Base-by-base conservation (phyloP, 2,113 vertebrate genomes). In the Bambusicola thoracicus region DNA sequence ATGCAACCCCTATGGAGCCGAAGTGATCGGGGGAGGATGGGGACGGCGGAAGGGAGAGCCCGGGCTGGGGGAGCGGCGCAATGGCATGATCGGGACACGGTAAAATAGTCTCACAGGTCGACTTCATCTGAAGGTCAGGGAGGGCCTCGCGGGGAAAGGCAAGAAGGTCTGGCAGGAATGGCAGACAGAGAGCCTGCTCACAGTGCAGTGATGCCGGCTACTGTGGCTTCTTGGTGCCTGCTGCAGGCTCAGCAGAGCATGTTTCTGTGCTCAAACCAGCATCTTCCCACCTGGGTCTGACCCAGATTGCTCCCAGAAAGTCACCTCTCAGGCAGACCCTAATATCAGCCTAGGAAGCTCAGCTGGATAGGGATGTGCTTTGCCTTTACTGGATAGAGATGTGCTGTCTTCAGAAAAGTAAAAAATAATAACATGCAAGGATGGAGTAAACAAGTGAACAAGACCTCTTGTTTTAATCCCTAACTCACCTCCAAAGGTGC, bases 121-220 rank as follows among this genome's bases (percentile, higher is more conserved):
- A 65, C 55, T n/a, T 18, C 17, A 1, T 34, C n/a, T 87, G 88
- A 92, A 78, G 78, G 74, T 84, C 85, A 13, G 44, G 8, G 30
- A 81, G 61, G 59, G 48, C 48, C 3, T 13, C 1, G 8, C 2
- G 7, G 15, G 3, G 56, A 34, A n/a, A 38, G 20, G 2, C 14
- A 2, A 2, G n/a, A 17, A 9, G 38, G 15, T 30, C 63, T 68
- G 16, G 17, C n/a, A 12, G 56, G 44, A 44, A 4, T 1, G 7
- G 7, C 29, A 17, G 22, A 15, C 11, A 7, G 25, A 19, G 10
- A 22, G 7, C 0, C 24, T 7, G 59, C 30, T 18, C 10, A 8
- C 3, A 19, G 46, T 7, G 6, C n/a, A 65, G 61, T 2, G 3
- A 4, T 61, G 38, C 27, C 2, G 1, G 10, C 43, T 40, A 16